These are phyloP conservation scores for Kuschelorhynchus macadamiae DNA, from an alignment of 2,888 invertebrate genomes.

Conservation along the genomic window DNA sequence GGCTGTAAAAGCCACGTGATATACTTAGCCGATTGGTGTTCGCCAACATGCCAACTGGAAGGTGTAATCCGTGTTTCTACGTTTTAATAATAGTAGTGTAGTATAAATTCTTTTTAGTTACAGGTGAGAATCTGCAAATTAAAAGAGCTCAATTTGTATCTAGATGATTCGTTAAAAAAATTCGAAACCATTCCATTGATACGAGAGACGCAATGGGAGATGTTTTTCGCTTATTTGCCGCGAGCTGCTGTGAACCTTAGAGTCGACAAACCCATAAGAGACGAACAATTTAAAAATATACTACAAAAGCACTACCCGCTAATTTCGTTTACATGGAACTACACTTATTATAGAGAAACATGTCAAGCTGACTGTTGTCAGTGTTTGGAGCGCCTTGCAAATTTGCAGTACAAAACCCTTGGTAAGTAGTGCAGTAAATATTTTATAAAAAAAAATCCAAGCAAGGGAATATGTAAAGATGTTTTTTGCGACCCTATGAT, in stretches of 20 bases:
- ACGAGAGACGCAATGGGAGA: slow-evolving; percentile 25
- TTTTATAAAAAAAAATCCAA: too few relatives aligned
- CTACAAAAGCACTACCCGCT: slow-evolving; percentile 36
- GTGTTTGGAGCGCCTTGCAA: slow-evolving; percentile 28
- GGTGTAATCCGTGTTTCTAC: too few relatives aligned
- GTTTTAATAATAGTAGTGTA: too few relatives aligned
- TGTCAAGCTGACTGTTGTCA: slow-evolving; percentile 28
- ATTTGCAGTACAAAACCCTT: slow-evolving; percentile 22
- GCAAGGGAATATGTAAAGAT: too few relatives aligned
- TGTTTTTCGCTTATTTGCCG: slow-evolving; percentile 31
- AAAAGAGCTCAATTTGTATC: slow-evolving; percentile 29
- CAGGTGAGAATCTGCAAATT: slow-evolving; percentile 26
- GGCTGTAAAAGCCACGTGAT: too few relatives aligned
- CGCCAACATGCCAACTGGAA: too few relatives aligned
- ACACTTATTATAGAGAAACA: slow-evolving; percentile 30
- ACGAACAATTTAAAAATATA: slow-evolving; percentile 30
- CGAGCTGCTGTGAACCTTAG: slow-evolving; percentile 18
- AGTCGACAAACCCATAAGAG: slow-evolving; percentile 23
- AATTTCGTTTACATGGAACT: slow-evolving; percentile 36
- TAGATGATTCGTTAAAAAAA: slow-evolving; percentile 28
- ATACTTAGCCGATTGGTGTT: too few relatives aligned
- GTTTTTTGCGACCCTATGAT: too few relatives aligned
- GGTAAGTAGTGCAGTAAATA: too few relatives aligned
- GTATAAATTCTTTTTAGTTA: slow-evolving; percentile 28
- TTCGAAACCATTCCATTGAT: slow-evolving; percentile 9